Evolutionary conservation across 2,888 invertebrate species (phyloP).

Genomic region (Fissipunctia ypsillon): DNA sequence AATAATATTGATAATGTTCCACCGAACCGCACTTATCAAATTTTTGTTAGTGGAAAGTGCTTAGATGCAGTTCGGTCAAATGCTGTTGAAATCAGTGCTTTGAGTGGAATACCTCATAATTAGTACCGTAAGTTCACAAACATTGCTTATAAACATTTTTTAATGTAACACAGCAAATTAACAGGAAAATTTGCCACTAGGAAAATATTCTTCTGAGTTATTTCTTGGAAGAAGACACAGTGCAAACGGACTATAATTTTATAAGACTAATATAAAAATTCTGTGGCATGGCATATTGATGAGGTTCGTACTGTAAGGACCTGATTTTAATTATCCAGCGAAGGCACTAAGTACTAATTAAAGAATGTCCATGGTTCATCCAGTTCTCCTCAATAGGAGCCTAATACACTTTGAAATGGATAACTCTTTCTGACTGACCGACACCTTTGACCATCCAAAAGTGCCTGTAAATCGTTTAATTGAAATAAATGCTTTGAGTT

Average conservation of each 20-base stretch:
- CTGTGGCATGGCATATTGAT: background rate
- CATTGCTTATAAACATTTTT: too few species aligned
- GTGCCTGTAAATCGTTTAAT: too few species aligned
- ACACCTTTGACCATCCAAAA: background rate
- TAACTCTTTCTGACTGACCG: background rate
- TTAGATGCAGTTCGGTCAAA: too few species aligned
- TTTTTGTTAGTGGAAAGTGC: too few species aligned
- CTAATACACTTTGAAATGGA: background rate
- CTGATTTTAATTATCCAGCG: background rate
- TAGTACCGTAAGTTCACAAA: too few species aligned
- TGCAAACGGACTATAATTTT: background rate
- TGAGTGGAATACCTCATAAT: too few species aligned
- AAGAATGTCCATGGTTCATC: background rate
- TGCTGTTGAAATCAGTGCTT: too few species aligned
- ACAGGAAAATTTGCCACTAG: background rate
- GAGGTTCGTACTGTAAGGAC: background rate
- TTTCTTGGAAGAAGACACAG: background rate
- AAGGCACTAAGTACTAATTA: background rate
- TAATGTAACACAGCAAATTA: background rate
- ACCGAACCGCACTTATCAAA: too few species aligned
- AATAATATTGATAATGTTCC: too few species aligned
- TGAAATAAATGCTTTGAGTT: background rate
- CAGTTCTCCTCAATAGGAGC: background rate
- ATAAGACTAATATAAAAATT: background rate
- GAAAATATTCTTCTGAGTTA: background rate